Percentiles rank a stretch among this genome's conserved stretches.
These are phyloP conservation scores for Melinaea marsaeus DNA, from an alignment of 2,888 invertebrate species.

Conservation along the genomic window DNA sequence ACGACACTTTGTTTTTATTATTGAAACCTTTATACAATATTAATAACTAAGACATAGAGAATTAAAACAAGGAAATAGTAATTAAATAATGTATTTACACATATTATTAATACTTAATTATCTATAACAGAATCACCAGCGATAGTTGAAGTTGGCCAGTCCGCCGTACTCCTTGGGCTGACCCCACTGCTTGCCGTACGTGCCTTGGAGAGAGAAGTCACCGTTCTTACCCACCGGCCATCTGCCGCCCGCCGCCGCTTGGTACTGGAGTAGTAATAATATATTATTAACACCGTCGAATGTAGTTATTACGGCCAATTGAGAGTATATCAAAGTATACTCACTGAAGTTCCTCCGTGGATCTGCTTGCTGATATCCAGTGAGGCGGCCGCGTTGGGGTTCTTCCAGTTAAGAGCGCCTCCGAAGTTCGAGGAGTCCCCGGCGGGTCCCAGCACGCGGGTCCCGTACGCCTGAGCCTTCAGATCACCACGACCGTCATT, in stretches of 20 bases:
- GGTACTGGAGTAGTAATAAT: constrained; percentile 38
- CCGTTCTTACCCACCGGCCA: constrained; percentile 52
- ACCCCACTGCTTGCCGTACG: constrained; percentile 41
- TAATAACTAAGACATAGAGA: too few relatives aligned
- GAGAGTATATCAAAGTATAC: constrained; percentile 18
- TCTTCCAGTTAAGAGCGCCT: constrained; percentile 51
- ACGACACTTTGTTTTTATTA: too few relatives aligned
- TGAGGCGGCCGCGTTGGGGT: constrained; percentile 47
- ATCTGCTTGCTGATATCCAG: constrained; percentile 51
- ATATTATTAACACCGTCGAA: background rate
- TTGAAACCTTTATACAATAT: too few relatives aligned
- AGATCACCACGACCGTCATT: constrained; percentile 54
- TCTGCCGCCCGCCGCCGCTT: constrained; percentile 46
- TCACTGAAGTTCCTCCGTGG: constrained; percentile 51
- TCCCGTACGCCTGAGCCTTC: constrained; percentile 49
- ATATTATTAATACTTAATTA: background rate
- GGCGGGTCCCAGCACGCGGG: constrained; percentile 46
- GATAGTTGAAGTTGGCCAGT: constrained; percentile 38
- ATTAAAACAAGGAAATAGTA: too few relatives aligned
- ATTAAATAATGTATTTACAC: background rate
- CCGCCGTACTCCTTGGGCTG: constrained; percentile 42
- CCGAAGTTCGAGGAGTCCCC: constrained; percentile 53
- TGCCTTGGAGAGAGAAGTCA: constrained; percentile 44
- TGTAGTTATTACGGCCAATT: background rate
- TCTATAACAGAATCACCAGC: constrained; percentile 28